Base-by-base conservation (phyloP, 2,113 vertebrate species). In the Collichthys lucidus region DNA sequence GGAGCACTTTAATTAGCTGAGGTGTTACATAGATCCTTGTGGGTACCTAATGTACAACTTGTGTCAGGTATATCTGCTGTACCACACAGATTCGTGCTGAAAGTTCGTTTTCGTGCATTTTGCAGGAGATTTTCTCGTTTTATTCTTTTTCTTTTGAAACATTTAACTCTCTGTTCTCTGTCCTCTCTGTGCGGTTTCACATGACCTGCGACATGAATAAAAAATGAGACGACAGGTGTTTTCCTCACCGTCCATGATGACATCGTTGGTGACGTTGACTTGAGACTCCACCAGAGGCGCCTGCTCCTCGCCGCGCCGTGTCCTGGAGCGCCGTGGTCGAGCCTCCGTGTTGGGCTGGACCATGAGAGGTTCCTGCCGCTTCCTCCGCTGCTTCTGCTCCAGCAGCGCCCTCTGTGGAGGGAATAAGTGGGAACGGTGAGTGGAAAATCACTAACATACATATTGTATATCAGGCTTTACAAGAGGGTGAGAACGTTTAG, bases 331-430 rank as follows among this genome's bases (percentile, higher is more conserved):
- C 0, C 92, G 92, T 0, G 95, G 93, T 72, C 95, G 95, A 52
- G 93, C 91, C 86, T 99, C 98, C 0, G 95, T 96, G 89, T 98
- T 99, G 49, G 98, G 97, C 83, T 98, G 97, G 0, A 98, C 97
- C 97, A 98, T 99, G 74, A 97, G 90, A 0, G 96, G 96, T 73
- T 99, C 97, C 24, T 97, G 96, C 0, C 97, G 95, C 60, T 98
- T 99, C 90, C 95, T 94, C 65, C 96, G 94, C 90, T 99, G 98
- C 90, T 97, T 99, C 92, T 98, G 98, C 92, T 98, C 97, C 64
- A 99, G 91, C 57, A 99, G 93, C 0, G 94, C 96, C 93, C 97
- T 96, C 98, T 99, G 86, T 17, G 31, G 78, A 53, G 3, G 16
- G 20, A 70, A 46, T n/a, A 5, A 9, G 19, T 26, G 55, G 15